These are phyloP conservation scores for Crotophaga sulcirostris DNA, from an alignment of 2,113 vertebrate species.

Conservation along the genomic window DNA sequence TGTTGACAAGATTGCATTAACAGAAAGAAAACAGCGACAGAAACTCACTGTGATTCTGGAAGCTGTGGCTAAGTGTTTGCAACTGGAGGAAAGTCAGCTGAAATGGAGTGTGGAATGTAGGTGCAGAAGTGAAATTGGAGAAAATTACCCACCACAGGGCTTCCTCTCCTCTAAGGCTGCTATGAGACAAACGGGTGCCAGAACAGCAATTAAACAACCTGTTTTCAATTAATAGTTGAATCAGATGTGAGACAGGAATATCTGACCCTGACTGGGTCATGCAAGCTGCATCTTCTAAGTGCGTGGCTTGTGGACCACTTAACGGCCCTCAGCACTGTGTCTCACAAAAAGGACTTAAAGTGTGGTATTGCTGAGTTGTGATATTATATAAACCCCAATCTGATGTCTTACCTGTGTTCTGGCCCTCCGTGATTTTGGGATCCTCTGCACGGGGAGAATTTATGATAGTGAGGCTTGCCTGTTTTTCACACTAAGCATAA, in stretches of 20 bases:
- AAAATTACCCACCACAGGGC: neutral
- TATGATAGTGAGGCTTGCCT: neutral
- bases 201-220: neutral
- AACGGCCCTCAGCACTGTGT: neutral
- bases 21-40: conserved; percentile 76
- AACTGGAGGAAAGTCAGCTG: conserved; percentile 62
- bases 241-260: neutral
- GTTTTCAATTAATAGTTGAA: neutral
- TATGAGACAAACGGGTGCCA: neutral
- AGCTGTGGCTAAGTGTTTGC: conserved; percentile 76
- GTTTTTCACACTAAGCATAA: neutral
- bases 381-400: neutral
- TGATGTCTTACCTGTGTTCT: neutral
- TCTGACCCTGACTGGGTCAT: neutral
- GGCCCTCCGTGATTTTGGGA: neutral
- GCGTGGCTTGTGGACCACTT: neutral
- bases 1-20: conserved; percentile 86
- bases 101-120: conserved; percentile 87
- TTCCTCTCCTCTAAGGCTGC: neutral
- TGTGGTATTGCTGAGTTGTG: neutral
- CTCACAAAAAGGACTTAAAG: neutral
- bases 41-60: conserved; percentile 84
- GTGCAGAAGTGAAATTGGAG: conserved; percentile 51
- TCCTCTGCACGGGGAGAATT: neutral
- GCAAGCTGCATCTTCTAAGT: neutral